Evolutionary conservation across 2,888 invertebrate genomes (phyloP).

Genomic region (Blera fallax): DNA sequence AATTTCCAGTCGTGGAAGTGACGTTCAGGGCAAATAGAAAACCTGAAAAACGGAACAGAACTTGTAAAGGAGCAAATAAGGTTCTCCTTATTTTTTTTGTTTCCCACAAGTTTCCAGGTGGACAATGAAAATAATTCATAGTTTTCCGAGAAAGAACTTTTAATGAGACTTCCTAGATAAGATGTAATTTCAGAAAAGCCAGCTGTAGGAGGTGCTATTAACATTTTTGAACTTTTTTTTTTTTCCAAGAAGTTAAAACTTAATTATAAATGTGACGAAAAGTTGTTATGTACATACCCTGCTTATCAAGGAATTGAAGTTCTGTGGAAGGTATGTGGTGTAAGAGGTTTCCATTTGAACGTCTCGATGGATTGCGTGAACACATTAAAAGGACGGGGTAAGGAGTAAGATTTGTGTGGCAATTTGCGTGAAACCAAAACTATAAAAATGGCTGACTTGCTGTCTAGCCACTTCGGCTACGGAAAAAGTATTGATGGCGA

Average conservation of each 20-base stretch:
- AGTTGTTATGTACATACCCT: not conserved
- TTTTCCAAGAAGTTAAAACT: not conserved
- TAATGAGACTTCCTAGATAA: conserved; percentile 11
- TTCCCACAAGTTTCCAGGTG: not conserved
- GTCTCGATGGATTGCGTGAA: too few relatives aligned
- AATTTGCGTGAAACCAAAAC: too few relatives aligned
- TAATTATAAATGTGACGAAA: not conserved
- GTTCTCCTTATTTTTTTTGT: not conserved
- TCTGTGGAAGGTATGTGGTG: too few relatives aligned
- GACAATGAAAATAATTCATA: conserved; percentile 23
- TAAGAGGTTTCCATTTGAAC: too few relatives aligned
- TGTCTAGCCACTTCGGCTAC: too few relatives aligned
- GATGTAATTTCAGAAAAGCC: not conserved
- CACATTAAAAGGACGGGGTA: too few relatives aligned
- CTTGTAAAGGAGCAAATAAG: conserved; percentile 30
- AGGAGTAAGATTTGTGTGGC: too few relatives aligned
- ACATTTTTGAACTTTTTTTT: not conserved
- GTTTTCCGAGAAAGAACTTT: not conserved
- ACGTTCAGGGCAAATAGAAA: conserved; percentile 14
- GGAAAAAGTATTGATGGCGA: too few relatives aligned
- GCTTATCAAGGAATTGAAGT: too few relatives aligned
- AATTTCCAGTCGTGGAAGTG: conserved; percentile 15
- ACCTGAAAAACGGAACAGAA: conserved; percentile 11
- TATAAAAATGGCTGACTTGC: too few relatives aligned
- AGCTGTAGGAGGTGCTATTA: not conserved